Conservation (phyloP, 2,888 invertebrate species). For the Netelia fuscicornis region DNA sequence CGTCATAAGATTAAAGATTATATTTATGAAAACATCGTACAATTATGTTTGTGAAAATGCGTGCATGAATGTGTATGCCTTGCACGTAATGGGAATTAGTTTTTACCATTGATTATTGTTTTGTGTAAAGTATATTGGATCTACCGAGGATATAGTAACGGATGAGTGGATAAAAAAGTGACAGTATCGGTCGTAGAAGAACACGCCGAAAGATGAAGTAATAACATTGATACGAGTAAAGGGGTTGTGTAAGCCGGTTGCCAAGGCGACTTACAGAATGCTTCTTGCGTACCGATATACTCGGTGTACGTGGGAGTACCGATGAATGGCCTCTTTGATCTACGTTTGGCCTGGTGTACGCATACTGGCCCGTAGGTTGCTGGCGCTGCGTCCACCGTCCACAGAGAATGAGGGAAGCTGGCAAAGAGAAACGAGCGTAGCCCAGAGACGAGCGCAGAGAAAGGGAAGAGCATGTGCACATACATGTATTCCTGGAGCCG, state of each 20-base stretch:
- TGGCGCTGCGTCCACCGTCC: conserved; percentile 45
- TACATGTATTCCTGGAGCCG: conserved; percentile 49
- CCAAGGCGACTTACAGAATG: conserved; percentile 67
- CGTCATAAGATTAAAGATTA: too few species aligned
- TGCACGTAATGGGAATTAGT: neutral
- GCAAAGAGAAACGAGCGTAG: conserved; percentile 43
- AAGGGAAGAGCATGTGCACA: conserved; percentile 15
- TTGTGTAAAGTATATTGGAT: neutral
- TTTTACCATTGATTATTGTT: neutral
- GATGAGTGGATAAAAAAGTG: neutral
- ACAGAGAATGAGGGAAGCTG: conserved; percentile 47
- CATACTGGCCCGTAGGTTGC: conserved; percentile 60
- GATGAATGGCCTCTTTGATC: conserved; percentile 82
- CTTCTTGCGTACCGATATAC: conserved; percentile 60
- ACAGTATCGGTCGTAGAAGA: conserved; percentile 29
- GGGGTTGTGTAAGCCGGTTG: conserved; percentile 60
- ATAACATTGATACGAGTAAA: conserved; percentile 73
- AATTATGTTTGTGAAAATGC: too few species aligned
- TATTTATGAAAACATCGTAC: too few species aligned
- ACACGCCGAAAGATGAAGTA: conserved; percentile 72
- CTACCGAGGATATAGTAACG: neutral
- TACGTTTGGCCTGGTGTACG: conserved; percentile 73
- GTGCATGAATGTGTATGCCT: too few species aligned
- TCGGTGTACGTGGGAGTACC: conserved; percentile 59
- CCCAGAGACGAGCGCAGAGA: conserved; percentile 44